These are phyloP conservation scores for Gnathonemus longibarbis DNA, from an alignment of 2,113 vertebrate species.

Conservation along the genomic window DNA sequence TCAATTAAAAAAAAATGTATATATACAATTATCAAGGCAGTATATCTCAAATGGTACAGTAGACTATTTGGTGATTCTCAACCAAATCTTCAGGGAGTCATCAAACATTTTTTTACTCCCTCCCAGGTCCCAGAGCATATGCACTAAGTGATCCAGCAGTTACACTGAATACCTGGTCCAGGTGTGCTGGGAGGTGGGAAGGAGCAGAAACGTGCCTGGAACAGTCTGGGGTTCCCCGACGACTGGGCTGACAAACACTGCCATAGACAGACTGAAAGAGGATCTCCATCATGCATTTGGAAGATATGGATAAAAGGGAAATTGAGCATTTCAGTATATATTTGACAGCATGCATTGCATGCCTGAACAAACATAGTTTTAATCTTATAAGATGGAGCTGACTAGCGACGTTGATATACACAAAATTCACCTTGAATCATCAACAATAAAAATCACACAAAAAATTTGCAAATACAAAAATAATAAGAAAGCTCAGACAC, in stretches of 20 bases:
- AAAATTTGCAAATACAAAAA: not conserved
- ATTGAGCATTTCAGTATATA: not conserved
- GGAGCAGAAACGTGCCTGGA: not conserved
- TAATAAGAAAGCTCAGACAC: not conserved
- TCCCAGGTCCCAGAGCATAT: not conserved
- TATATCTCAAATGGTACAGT: not conserved
- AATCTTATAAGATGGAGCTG: not conserved
- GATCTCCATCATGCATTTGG: not conserved
- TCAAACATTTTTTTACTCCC: not conserved
- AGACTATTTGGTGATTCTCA: not conserved
- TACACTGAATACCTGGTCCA: not conserved
- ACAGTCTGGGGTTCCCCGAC: not conserved
- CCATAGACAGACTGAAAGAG: not conserved
- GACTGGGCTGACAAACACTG: not conserved
- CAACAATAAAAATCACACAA: not conserved
- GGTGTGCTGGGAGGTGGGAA: not conserved
- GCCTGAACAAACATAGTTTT: not conserved
- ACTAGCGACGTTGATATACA: not conserved
- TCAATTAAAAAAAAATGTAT: not conserved
- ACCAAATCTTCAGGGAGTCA: not conserved
- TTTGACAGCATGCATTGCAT: not conserved
- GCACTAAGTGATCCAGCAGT: not conserved
- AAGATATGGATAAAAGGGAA: not conserved
- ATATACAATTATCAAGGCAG: not conserved
- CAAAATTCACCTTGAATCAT: not conserved